These are phyloP conservation scores for Loxodonta africana DNA, from an alignment of 2,113 vertebrate genomes.

Conservation along the genomic window DNA sequence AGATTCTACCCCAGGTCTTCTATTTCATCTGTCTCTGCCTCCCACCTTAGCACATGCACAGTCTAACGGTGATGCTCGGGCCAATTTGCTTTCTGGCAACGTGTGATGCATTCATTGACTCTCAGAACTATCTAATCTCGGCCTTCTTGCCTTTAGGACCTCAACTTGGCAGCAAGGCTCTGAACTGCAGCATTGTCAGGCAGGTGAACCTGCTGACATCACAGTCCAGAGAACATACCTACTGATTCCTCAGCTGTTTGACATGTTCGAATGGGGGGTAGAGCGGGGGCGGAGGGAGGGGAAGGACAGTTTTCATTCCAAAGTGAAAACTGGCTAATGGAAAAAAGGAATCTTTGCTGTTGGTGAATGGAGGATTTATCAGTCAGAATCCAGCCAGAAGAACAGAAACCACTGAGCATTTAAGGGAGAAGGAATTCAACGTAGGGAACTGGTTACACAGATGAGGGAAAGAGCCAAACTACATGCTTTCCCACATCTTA, in stretches of 20 bases:
- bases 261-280: background rate
- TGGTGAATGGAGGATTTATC: background rate
- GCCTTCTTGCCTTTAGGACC: conserved; percentile 27
- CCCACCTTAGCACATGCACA: background rate
- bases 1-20: background rate
- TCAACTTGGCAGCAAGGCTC: conserved; percentile 19
- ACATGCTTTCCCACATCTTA: background rate
- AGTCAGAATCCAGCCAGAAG: background rate
- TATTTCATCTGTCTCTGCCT: background rate
- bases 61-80: background rate
- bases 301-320: background rate
- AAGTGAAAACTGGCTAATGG: background rate
- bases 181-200: conserved; percentile 34
- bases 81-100: conserved; percentile 53
- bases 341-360: conserved; percentile 11
- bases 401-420: conserved; percentile 40
- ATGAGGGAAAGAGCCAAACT: background rate
- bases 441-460: background rate
- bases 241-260: conserved; percentile 45
- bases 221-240: conserved; percentile 22
- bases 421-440: conserved; percentile 36
- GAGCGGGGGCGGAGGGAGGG: background rate
- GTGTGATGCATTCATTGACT: conserved; percentile 25
- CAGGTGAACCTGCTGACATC: conserved; percentile 42
- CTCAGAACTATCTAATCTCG: background rate